These are phyloP conservation scores for Monomorium pharaonis DNA, from an alignment of 1,140 invertebrate species.

Conservation along the genomic window DNA sequence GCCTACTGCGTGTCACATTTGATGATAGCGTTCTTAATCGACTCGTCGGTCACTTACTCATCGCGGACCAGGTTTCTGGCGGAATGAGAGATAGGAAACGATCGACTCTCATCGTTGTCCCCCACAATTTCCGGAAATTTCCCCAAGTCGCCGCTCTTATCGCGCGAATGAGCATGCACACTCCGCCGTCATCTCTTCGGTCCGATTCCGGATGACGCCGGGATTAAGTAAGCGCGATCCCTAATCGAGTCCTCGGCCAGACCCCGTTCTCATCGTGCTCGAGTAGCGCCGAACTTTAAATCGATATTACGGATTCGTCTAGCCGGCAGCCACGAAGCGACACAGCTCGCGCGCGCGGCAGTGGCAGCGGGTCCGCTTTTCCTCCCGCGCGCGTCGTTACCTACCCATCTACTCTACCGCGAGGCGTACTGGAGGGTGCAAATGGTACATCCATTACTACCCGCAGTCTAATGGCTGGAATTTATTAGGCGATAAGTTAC, in stretches of 20 bases:
- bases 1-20: neutral
- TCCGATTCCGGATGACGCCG: conserved; percentile 18
- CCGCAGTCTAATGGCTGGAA: conserved; percentile 80
- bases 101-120: neutral
- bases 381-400: neutral
- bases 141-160: neutral
- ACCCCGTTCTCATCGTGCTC: conserved; percentile 7
- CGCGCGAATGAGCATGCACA: neutral
- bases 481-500: conserved; percentile 81
- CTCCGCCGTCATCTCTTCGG: neutral
- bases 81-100: neutral
- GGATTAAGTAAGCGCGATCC: conserved; percentile 21
- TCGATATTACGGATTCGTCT: conserved; percentile 70
- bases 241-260: conserved; percentile 61
- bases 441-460: conserved; percentile 80
- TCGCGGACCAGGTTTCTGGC: neutral
- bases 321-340: conserved; percentile 15
- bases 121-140: conserved; percentile 20
- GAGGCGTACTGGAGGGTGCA: conserved; percentile 73
- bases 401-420: conserved; percentile 42
- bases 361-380: neutral
- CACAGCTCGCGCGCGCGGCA: conserved; percentile 27
- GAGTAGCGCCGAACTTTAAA: conserved; percentile 70
- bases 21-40: conserved; percentile 10
- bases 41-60: neutral